Base-by-base conservation (phyloP, 2,888 invertebrate species). In the Dorcus parallelipipedus region DNA sequence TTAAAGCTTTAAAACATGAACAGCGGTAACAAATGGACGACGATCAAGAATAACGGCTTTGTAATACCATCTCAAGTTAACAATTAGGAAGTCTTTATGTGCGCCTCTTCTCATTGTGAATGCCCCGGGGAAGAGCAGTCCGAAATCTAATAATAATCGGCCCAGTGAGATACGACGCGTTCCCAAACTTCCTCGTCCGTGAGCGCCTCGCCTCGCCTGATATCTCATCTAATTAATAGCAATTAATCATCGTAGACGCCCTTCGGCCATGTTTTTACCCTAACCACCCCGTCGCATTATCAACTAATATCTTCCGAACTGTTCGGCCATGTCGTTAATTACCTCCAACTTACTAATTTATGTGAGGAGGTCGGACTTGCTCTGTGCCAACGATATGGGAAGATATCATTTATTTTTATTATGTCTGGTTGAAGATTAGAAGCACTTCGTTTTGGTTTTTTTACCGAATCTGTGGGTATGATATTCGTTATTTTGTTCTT, bases 151-250 rank as follows among this genome's bases (percentile, higher is more conserved):
- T 64, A 67, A 65, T 65, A 66, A 67, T 64, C 63, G 61, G 56
- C 58, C 67, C 63, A 64, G 52, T 60, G 64, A 63, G 65, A 60
- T 61, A 56, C 53, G 58, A 61, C 63, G 62, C 59, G 60, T 64
- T 67, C 64, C 62, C 59, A 61, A 65, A 64, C 59, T 67, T 63
- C 45, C 56, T 55, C 60, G 59, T 53, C 62, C 60, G 41, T 47
- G n/a, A 14, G 47, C 47, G 38, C 33, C 52, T 54, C 50, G 53
- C 49, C 52, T 63, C 59, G 61, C 55, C 64, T 62, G 64, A 63
- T 65, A 62, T 62, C 63, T 57, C 61, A 54, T 63, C 64, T 68
- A 68, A 68, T 68, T 68, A 68, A 68, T 68, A 66, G 68, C 64
- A 68, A 68, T 68, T 68, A 68, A 68, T 68, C 68, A 68, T 66